Evolutionary conservation across 2,888 invertebrate species (phyloP).

Genomic region (Osedax frankpressi): DNA sequence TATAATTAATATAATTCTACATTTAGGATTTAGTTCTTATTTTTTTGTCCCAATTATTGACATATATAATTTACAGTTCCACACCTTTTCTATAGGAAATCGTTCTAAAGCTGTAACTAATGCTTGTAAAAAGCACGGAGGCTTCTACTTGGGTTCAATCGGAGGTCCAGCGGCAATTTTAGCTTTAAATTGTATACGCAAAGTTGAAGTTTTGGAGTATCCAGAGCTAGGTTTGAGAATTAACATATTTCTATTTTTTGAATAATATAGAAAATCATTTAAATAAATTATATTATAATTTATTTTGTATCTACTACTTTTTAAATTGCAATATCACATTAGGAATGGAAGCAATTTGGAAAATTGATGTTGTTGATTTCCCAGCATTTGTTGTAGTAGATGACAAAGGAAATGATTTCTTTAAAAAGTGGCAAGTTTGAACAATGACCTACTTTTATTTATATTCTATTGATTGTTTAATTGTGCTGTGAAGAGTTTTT

Average conservation of each 20-base stretch:
- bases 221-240: slow-evolving; percentile 46
- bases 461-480: too few species aligned
- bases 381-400: slow-evolving; percentile 47
- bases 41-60: too few species aligned
- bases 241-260: too few species aligned
- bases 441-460: too few species aligned
- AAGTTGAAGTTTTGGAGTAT: slow-evolving; percentile 45
- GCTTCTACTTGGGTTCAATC: slow-evolving; percentile 47
- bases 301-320: too few species aligned
- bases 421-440: slow-evolving; percentile 46
- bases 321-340: background rate
- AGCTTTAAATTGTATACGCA: slow-evolving; percentile 46
- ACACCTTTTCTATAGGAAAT: background rate
- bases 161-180: slow-evolving; percentile 47
- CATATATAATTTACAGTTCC: too few species aligned
- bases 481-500: too few species aligned
- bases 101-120: slow-evolving; percentile 33
- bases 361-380: slow-evolving; percentile 44
- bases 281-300: too few species aligned
- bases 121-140: slow-evolving; percentile 45
- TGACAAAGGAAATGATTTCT: slow-evolving; percentile 47
- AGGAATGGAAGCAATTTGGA: slow-evolving; percentile 48
- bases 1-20: too few species aligned
- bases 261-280: too few species aligned
- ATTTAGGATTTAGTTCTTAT: too few species aligned